These are phyloP conservation scores for Drosophila stalkeri DNA, from an alignment of 2,888 invertebrate species.

Conservation along the genomic window DNA sequence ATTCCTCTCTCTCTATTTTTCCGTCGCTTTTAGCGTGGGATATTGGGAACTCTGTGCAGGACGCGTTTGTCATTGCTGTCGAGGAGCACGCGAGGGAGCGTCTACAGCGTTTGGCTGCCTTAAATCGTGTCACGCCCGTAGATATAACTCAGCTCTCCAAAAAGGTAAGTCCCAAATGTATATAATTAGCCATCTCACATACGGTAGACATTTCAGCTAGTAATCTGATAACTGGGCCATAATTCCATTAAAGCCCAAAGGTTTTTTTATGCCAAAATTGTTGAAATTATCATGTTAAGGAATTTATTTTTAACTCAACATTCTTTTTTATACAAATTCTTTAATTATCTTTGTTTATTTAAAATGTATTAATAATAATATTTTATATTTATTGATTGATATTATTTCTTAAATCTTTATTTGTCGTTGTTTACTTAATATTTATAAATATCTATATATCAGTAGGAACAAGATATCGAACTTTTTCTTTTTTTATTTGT, in stretches of 20 bases:
- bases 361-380: too few species aligned
- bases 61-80: slow-evolving; percentile 99
- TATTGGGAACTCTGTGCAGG: slow-evolving; percentile 95
- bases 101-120: slow-evolving; percentile 95
- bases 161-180: slow-evolving; percentile 87
- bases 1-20: slow-evolving; percentile 2
- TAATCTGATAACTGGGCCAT: not conserved
- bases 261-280: not conserved
- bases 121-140: slow-evolving; percentile 96
- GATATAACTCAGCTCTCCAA: slow-evolving; percentile 96
- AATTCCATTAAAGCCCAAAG: not conserved
- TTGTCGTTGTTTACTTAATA: too few species aligned
- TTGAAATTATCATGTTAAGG: not conserved
- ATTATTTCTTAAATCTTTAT: not conserved
- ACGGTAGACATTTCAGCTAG: not conserved
- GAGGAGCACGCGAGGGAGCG: slow-evolving; percentile 97
- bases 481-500: too few species aligned
- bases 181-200: not conserved
- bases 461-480: too few species aligned
- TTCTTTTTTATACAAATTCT: not conserved
- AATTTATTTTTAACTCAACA: not conserved
- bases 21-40: slow-evolving; percentile 89
- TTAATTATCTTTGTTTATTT: not conserved
- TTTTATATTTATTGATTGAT: too few species aligned
- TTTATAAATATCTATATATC: too few species aligned